Conservation (phyloP, 2,888 invertebrate species). For the Heliconius hortense region DNA sequence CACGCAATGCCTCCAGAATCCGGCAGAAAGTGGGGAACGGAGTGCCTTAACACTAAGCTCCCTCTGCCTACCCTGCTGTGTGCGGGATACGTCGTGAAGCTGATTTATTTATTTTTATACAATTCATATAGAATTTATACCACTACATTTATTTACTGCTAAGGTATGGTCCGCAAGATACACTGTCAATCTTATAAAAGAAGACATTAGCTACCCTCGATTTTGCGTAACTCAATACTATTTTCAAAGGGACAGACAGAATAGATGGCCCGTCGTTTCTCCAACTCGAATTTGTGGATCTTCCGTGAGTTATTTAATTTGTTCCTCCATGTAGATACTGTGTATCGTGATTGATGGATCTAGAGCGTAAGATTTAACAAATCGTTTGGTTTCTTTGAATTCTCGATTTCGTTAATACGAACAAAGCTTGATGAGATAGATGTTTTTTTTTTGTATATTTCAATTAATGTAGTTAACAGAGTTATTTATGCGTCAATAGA, state of each 20-base stretch:
- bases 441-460: neutral
- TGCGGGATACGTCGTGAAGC: too few species aligned
- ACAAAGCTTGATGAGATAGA: neutral
- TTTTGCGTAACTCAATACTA: slow-evolving; percentile 46
- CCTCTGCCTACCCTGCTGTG: too few species aligned
- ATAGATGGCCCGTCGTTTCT: slow-evolving; percentile 73
- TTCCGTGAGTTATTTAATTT: slow-evolving; percentile 79
- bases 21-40: too few species aligned
- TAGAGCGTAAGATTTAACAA: slow-evolving; percentile 9
- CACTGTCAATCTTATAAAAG: slow-evolving; percentile 28
- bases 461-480: neutral
- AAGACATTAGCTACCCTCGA: slow-evolving; percentile 33
- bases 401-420: neutral
- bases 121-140: too few species aligned
- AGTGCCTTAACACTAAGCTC: too few species aligned
- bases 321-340: slow-evolving; percentile 53
- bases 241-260: slow-evolving; percentile 68
- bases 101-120: too few species aligned
- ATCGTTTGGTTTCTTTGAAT: slow-evolving; percentile 1
- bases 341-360: slow-evolving; percentile 42
- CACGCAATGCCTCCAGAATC: too few species aligned
- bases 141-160: neutral
- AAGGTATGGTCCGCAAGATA: neutral
- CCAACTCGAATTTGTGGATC: slow-evolving; percentile 71
- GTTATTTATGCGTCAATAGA: neutral